A percentile compares a stretch with the other conserved stretches of the same genome.
These are phyloP conservation scores for Penelope pileata DNA, from an alignment of 2,113 vertebrate species.

Conservation along the genomic window DNA sequence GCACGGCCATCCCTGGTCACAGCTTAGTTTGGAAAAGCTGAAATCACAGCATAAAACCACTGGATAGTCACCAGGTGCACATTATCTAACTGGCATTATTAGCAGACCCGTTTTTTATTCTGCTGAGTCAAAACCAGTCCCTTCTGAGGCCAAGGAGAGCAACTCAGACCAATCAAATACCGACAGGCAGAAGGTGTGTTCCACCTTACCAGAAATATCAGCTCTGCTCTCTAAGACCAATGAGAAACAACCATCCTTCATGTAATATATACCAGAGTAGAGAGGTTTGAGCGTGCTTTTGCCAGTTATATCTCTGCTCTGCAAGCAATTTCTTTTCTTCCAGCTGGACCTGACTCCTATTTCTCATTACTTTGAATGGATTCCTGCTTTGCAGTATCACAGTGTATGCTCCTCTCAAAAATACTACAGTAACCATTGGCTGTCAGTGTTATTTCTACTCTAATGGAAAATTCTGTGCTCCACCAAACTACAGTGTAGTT, in stretches of 20 bases:
- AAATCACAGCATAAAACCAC: neutral
- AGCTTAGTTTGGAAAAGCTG: neutral
- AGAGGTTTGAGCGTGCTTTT: neutral
- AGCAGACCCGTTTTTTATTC: neutral
- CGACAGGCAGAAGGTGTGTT: neutral
- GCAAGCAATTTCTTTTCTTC: neutral
- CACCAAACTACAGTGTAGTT: neutral
- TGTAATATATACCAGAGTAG: neutral
- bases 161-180: neutral
- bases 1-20: neutral
- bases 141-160: neutral
- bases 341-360: neutral
- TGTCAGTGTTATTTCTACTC: neutral
- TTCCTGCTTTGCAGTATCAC: neutral
- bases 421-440: neutral
- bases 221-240: neutral
- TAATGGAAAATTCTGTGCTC: neutral
- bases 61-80: neutral
- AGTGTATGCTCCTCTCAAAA: neutral
- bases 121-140: neutral
- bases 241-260: neutral
- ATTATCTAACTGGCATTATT: neutral
- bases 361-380: neutral
- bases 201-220: neutral
- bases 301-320: neutral